Base-by-base conservation (phyloP, 2,888 invertebrate species). In the Rhagophthalmus giganteus region DNA sequence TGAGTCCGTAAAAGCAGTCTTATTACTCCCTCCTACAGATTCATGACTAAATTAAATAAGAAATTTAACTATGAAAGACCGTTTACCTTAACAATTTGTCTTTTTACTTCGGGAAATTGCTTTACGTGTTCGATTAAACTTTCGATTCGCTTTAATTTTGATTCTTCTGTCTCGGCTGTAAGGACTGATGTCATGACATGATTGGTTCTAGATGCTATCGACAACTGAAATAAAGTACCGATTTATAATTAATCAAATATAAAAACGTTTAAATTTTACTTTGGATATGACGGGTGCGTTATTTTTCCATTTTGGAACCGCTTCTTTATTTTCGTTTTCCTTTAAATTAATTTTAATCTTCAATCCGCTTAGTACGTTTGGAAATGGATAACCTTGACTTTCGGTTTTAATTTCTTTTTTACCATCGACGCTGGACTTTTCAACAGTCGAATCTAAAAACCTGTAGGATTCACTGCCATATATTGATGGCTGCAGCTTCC, bases 51-150 rank as follows among this genome's bases (percentile, higher is more conserved):
- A 37, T 15, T 14, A 12, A n/a, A 10, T 24, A 35, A 9, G 2
- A 28, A 26, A 12, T 5, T 50, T 41, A 2, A 7, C 24, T 27
- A 32, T 14, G 13, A 32, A n/a, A 32, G n/a, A 27, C 2, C 68
- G 50, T 57, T 59, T 72, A 85, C 84, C 79, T 87, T 88, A 32
- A 87, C 81, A 57, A 89, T 88, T 55, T 83, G 79, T 67, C 84
- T 82, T 62, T 86, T 79, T 2, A 88, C 83, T 64, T 88, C 86
- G 0, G 89, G 88, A 74, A 85, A 87, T 61, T 84, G 80, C 57
- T 82, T 79, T n/a, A 92, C 73, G 69, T 92, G 90, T 1, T 76
- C 74, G 27, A 87, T 81, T 33, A 92, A 78, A 63, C 87, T 85
- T 64, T 87, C 86, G 1, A 88, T 73, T 61, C 87, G 78, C 38